phyloP scores from a whole-genome alignment of 2,888 invertebrate genomes.

The Fabriciana adippe region DNA sequence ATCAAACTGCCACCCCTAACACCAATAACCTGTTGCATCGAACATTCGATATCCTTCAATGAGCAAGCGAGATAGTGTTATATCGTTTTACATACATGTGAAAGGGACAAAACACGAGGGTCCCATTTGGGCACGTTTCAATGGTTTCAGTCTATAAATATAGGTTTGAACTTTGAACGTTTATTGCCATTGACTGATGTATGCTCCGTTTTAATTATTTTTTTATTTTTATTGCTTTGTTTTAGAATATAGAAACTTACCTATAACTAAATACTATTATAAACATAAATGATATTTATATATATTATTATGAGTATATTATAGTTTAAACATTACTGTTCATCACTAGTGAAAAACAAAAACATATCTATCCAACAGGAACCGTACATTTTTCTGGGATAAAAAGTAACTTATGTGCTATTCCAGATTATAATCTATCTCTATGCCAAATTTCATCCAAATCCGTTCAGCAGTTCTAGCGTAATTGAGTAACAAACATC shows the following conservation, averaged over 20 bases:
- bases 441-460: too few species aligned
- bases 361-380: too few species aligned
- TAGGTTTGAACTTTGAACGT: slow-evolving; percentile 64
- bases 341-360: too few species aligned
- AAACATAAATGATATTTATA: too few species aligned
- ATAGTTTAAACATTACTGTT: too few species aligned
- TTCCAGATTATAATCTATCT: too few species aligned
- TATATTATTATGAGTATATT: too few species aligned
- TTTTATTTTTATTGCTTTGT: not conserved
- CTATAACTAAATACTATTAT: not conserved
- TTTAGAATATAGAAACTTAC: not conserved
- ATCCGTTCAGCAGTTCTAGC: too few species aligned
- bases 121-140: slow-evolving; percentile 73
- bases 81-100: slow-evolving; percentile 36
- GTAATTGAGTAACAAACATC: too few species aligned
- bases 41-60: slow-evolving; percentile 81
- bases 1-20: slow-evolving; percentile 71
- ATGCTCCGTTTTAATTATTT: slow-evolving; percentile 55
- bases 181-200: slow-evolving; percentile 44
- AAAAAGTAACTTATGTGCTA: too few species aligned
- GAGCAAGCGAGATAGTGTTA: slow-evolving; percentile 57
- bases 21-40: slow-evolving; percentile 78
- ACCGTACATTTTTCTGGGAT: too few species aligned
- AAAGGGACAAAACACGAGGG: slow-evolving; percentile 61
- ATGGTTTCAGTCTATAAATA: slow-evolving; percentile 79